These are phyloP conservation scores for Drosophila lutescens DNA, from an alignment of 2,888 invertebrate genomes.

Conservation along the genomic window DNA sequence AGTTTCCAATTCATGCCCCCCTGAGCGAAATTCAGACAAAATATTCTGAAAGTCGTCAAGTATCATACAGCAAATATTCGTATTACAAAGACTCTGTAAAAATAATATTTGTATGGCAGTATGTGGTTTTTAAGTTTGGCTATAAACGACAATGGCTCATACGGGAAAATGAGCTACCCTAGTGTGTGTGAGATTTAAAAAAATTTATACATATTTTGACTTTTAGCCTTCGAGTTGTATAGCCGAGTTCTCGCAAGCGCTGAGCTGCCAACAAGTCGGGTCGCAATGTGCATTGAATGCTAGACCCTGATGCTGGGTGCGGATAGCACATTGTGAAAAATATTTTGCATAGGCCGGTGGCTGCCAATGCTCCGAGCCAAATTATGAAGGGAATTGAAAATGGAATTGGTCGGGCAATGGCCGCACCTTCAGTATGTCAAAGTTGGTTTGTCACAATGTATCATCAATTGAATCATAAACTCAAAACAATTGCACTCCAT, in stretches of 20 bases:
- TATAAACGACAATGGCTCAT: conserved; percentile 1
- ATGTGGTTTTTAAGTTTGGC: not conserved
- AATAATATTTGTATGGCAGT: not conserved
- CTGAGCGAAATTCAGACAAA: too few species aligned
- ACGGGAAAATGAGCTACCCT: not conserved
- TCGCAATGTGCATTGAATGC: conserved; percentile 5
- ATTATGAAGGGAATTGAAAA: conserved; percentile 18
- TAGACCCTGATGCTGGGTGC: conserved; percentile 34
- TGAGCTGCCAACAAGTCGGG: not conserved
- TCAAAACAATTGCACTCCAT: conserved; percentile 32
- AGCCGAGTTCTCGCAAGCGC: conserved; percentile 19
- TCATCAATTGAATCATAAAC: conserved; percentile 39
- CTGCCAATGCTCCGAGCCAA: not conserved
- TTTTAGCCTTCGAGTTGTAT: conserved; percentile 20
- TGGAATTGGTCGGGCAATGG: conserved; percentile 16
- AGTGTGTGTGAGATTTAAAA: not conserved
- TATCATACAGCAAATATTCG: too few species aligned
- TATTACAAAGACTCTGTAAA: not conserved
- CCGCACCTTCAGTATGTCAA: conserved; percentile 25
- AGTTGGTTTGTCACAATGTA: conserved; percentile 28
- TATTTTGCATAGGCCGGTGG: conserved; percentile 34
- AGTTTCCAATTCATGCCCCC: too few species aligned
- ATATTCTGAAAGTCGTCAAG: too few species aligned
- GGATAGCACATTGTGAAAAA: conserved; percentile 32
- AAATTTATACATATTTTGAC: conserved; percentile 23